Base-by-base conservation (phyloP, 1,140 invertebrate species). In the Pogonomyrmex californicus region DNA sequence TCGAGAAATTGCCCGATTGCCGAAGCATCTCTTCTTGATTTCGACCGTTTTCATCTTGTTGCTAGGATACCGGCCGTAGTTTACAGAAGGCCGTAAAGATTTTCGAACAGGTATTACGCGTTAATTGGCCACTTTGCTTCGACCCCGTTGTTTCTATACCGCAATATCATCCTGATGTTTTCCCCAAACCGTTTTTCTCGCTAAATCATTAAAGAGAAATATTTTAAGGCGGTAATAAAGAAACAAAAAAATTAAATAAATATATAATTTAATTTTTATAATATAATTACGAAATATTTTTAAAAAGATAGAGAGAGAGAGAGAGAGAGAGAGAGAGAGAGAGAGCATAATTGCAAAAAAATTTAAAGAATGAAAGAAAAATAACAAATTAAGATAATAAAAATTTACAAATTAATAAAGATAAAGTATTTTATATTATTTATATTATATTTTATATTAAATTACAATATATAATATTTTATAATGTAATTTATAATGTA, bases 91-190 rank as follows among this genome's bases (percentile, higher is more conserved):
- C 51, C n/a, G 56, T 87, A 82, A 87, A 83, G 87, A 77, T 83
- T 88, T 87, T 88, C 33, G 38, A 87, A 76, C 63, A 38, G 68
- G 71, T 78, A 88, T 86, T 89, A 81, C 66, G 58, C 54, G 60
- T 77, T 89, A 86, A 89, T 89, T 87, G 76, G 86, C 62, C 41
- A 77, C n/a, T 77, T 89, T 60, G n/a, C 41, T 38, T 36, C 51
- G 41, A 49, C 33, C 4, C 36, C 17, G 41, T n/a, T 65, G 17
- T 62, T 66, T 87, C 17, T 1, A 17, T 51, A 47, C 12, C 7
- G 58, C 49, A 65, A 75, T 78, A 77, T 87, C 44, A 89, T 85
- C 44, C 14, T 10, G 51, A 56, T 54, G 38, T 86, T 85, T 63
- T 17, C 17, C 4, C 7, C 6, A 10, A 81, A 56, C 2, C 0